Evolutionary conservation across 1,140 invertebrate species (phyloP).

Genomic region (Drosophila littoralis): DNA sequence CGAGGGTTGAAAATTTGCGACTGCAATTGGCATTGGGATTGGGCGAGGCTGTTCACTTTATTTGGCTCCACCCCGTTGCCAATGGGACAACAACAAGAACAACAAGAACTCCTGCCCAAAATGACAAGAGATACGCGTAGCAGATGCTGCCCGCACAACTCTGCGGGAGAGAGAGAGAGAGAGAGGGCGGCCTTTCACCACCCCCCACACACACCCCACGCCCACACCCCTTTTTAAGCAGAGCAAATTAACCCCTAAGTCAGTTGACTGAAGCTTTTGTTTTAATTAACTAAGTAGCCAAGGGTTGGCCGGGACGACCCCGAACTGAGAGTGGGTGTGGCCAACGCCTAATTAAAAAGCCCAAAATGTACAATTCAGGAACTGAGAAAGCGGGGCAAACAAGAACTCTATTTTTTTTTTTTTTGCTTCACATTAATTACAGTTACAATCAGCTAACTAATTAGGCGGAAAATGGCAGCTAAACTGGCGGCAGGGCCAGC

Average conservation of each 20-base stretch:
- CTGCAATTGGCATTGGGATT: constrained; percentile 44
- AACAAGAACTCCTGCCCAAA: background rate
- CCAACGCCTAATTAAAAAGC: constrained; percentile 59
- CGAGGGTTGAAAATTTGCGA: constrained; percentile 44
- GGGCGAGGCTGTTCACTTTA: constrained; percentile 9
- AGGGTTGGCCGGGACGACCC: constrained; percentile 22
- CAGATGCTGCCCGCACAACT: constrained; percentile 6
- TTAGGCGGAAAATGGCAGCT: constrained; percentile 52
- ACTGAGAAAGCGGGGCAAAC: constrained; percentile 1
- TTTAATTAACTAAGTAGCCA: constrained; percentile 80
- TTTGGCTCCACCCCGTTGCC: constrained; percentile 61
- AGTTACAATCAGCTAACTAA: constrained; percentile 84
- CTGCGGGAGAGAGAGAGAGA: background rate
- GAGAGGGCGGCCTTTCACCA: background rate
- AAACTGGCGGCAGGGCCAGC: background rate
- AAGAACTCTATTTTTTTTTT: background rate
- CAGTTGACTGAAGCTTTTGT: constrained; percentile 67
- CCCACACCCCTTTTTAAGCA: background rate
- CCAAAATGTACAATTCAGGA: constrained; percentile 30
- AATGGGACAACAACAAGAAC: constrained; percentile 44
- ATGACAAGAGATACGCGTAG: constrained; percentile 49
- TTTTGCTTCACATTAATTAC: constrained; percentile 69
- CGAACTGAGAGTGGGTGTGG: constrained; percentile 44
- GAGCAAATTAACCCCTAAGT: constrained; percentile 73
- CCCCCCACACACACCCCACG: too few relatives aligned